Evolutionary conservation across 2,888 invertebrate species (phyloP).

Genomic region (Blastobasis lacticolella): DNA sequence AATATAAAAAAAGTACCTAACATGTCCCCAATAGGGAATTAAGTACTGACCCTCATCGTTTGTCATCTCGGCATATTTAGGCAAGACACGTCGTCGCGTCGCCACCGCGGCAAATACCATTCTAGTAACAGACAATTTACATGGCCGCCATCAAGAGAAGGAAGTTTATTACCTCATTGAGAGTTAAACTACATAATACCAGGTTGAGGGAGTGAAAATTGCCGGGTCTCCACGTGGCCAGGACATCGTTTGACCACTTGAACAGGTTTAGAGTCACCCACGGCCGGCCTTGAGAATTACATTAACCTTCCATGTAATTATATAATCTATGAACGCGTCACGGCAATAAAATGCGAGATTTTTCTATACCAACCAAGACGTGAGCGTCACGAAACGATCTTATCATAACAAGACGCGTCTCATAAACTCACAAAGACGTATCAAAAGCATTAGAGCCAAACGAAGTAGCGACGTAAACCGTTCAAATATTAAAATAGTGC

Average conservation of each 20-base stretch:
- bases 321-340: slow-evolving; percentile 42
- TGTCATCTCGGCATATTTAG: too few species aligned
- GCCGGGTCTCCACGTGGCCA: slow-evolving; percentile 30
- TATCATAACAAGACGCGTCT: too few species aligned
- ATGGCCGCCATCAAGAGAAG: slow-evolving; percentile 8
- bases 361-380: slow-evolving; percentile 15
- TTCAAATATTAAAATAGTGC: too few species aligned
- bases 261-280: slow-evolving; percentile 41
- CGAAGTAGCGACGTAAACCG: too few species aligned
- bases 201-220: slow-evolving; percentile 24
- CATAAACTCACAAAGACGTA: too few species aligned
- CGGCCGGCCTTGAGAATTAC: slow-evolving; percentile 42
- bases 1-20: too few species aligned
- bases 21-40: too few species aligned
- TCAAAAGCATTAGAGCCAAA: too few species aligned
- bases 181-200: slow-evolving; percentile 29
- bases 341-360: slow-evolving; percentile 28
- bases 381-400: slow-evolving; percentile 12
- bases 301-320: slow-evolving; percentile 49
- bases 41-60: too few species aligned
- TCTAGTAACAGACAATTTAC: not conserved
- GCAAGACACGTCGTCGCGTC: too few species aligned
- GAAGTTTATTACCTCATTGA: slow-evolving; percentile 21
- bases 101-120: too few species aligned
- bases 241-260: slow-evolving; percentile 21